These are phyloP conservation scores for Timandra comae DNA, from an alignment of 2,888 invertebrate genomes.

Conservation along the genomic window DNA sequence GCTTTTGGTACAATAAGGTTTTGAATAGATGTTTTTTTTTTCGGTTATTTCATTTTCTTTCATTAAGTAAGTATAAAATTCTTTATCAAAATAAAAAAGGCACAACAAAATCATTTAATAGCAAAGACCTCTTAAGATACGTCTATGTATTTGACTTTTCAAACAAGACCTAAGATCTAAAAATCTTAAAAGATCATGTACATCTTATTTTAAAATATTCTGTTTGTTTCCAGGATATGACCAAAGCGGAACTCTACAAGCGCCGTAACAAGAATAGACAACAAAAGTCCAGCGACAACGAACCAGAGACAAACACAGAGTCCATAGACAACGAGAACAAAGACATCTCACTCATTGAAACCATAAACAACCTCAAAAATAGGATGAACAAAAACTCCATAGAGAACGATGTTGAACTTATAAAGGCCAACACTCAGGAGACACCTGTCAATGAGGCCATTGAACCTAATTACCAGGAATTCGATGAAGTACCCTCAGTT, in stretches of 20 bases:
- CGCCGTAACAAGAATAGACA: constrained; percentile 63
- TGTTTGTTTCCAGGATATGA: constrained; percentile 75
- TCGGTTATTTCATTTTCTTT: too few relatives aligned
- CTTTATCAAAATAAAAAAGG: too few relatives aligned
- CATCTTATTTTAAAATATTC: too few relatives aligned
- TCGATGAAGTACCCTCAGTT: constrained; percentile 53
- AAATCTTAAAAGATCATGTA: too few relatives aligned
- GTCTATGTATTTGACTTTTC: too few relatives aligned
- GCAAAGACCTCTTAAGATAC: too few relatives aligned
- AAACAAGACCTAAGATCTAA: too few relatives aligned
- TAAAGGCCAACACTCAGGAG: constrained; percentile 54
- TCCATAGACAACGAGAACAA: constrained; percentile 28
- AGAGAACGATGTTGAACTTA: constrained; percentile 61
- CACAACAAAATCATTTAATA: too few relatives aligned
- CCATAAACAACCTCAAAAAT: constrained; percentile 51
- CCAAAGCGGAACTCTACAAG: constrained; percentile 67
- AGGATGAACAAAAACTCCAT: constrained; percentile 58
- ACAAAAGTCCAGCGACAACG: constrained; percentile 42
- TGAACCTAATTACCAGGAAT: constrained; percentile 40
- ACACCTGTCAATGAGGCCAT: constrained; percentile 43
- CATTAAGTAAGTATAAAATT: too few relatives aligned
- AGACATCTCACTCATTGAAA: constrained; percentile 41
- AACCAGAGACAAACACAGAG: constrained; percentile 32
- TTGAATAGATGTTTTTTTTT: too few relatives aligned
- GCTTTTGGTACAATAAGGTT: too few relatives aligned